A percentile compares a stretch with the other conserved stretches of the same genome.
phyloP scores from a whole-genome alignment of 2,888 invertebrate species.

The Volucella inanis region DNA sequence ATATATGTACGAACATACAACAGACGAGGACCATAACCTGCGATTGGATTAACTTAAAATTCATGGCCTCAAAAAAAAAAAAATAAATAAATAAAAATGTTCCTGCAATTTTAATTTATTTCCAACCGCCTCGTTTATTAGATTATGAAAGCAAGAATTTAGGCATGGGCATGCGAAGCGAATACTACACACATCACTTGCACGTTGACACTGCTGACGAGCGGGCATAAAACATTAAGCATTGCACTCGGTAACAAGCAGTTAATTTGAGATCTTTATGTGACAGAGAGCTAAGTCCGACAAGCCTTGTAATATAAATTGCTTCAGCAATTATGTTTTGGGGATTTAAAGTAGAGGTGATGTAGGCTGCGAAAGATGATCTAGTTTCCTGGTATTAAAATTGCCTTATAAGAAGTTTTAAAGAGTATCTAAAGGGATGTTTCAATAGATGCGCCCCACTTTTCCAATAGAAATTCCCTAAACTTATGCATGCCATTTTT shows the following conservation, averaged over 20 bases:
- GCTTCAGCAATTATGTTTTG: no score
- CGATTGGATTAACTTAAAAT: slow-evolving; percentile 75
- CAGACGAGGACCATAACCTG: slow-evolving; percentile 44
- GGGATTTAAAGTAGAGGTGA: no score
- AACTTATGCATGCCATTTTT: not conserved
- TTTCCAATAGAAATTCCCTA: no score
- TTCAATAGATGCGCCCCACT: no score
- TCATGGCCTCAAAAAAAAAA: slow-evolving; percentile 68
- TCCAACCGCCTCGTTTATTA: slow-evolving; percentile 72
- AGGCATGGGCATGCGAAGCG: slow-evolving; percentile 22
- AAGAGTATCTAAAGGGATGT: no score
- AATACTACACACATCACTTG: slow-evolving; percentile 39
- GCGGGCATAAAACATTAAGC: slow-evolving; percentile 51
- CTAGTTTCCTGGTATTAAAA: no score
- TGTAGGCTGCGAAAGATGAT: no score
- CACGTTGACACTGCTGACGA: slow-evolving; percentile 10
- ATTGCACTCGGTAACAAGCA: slow-evolving; percentile 41
- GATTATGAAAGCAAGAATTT: slow-evolving; percentile 67
- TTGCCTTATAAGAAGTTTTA: no score
- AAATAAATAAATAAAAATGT: slow-evolving; percentile 16
- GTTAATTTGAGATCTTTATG: slow-evolving; percentile 48
- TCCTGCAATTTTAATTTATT: slow-evolving; percentile 73
- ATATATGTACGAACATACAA: slow-evolving; percentile 20
- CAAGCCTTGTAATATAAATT: no score
- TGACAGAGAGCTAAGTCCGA: not conserved